Conservation (phyloP, 2,888 invertebrate genomes). For the Athalia rosae region DNA sequence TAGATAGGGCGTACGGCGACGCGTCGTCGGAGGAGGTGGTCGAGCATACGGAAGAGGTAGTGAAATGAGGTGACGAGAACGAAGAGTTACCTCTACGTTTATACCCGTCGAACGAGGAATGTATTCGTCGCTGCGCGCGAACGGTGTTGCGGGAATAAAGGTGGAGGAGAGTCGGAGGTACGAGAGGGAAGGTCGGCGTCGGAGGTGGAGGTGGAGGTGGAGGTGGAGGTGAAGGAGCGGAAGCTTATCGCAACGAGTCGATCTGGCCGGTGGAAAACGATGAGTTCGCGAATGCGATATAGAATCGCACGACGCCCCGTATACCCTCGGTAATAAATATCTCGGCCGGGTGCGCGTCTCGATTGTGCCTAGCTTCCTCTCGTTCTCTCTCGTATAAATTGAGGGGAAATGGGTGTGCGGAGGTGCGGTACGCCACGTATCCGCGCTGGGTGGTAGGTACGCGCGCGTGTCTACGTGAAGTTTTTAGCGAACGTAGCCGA, state of each 20-base stretch:
- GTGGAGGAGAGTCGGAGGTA: background rate
- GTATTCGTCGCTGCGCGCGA: too few relatives aligned
- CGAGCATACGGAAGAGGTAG: background rate
- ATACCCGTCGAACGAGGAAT: too few relatives aligned
- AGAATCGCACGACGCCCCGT: slow-evolving; percentile 22
- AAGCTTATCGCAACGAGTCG: slow-evolving; percentile 27
- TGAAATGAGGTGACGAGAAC: background rate
- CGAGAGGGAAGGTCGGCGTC: background rate
- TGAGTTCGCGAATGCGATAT: slow-evolving; percentile 30
- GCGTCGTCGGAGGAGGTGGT: background rate
- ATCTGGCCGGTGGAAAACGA: slow-evolving; percentile 31
- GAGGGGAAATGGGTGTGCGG: background rate
- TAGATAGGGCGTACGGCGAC: slow-evolving; percentile 25
- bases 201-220: background rate
- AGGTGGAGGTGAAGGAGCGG: background rate
- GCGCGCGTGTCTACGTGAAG: background rate
- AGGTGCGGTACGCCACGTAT: background rate
- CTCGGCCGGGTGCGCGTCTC: slow-evolving; percentile 27
- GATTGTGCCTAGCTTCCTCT: slow-evolving; percentile 39
- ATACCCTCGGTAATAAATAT: slow-evolving; percentile 35
- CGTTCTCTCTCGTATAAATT: slow-evolving; percentile 25
- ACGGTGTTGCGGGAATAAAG: background rate
- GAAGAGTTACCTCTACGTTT: too few relatives aligned
- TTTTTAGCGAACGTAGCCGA: background rate
- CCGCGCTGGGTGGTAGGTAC: background rate